These are phyloP conservation scores for Daubentonia madagascariensis DNA, from an alignment of 2,113 vertebrate genomes.

Conservation along the genomic window DNA sequence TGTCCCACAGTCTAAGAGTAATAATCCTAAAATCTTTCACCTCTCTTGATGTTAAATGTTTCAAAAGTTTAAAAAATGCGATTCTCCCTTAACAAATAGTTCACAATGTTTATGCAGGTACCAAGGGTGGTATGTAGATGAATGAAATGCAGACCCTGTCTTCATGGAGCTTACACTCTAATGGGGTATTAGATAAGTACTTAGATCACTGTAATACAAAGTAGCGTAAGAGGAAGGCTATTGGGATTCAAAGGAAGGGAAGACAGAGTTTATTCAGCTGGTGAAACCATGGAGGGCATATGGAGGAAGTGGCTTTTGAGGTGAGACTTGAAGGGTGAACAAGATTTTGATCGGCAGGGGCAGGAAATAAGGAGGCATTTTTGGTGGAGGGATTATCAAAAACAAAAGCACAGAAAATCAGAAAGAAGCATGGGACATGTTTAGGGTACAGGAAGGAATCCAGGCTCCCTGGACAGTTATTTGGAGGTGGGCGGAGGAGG, in stretches of 20 bases:
- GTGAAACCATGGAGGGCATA: neutral
- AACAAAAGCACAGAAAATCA: neutral
- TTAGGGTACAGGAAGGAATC: neutral
- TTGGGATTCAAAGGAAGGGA: neutral
- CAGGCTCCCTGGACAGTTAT: neutral
- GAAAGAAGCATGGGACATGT: neutral
- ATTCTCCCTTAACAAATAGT: neutral
- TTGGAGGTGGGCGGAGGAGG: neutral
- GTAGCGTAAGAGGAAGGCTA: neutral
- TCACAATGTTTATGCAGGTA: neutral
- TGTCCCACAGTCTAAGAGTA: neutral
- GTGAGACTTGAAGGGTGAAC: neutral
- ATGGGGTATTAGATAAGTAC: neutral
- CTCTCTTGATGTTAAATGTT: neutral
- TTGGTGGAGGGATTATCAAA: neutral
- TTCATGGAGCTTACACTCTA: neutral
- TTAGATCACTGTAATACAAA: neutral
- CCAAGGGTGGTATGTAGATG: neutral
- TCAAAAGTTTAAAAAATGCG: neutral
- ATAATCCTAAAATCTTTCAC: neutral
- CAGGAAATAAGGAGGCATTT: neutral
- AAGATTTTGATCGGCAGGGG: neutral
- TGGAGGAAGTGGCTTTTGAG: neutral
- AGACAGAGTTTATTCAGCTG: neutral
- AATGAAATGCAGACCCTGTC: neutral